Evolutionary conservation across 2,797 vertebrate species (phyloP).

Genomic region (Bufotes viridis): DNA sequence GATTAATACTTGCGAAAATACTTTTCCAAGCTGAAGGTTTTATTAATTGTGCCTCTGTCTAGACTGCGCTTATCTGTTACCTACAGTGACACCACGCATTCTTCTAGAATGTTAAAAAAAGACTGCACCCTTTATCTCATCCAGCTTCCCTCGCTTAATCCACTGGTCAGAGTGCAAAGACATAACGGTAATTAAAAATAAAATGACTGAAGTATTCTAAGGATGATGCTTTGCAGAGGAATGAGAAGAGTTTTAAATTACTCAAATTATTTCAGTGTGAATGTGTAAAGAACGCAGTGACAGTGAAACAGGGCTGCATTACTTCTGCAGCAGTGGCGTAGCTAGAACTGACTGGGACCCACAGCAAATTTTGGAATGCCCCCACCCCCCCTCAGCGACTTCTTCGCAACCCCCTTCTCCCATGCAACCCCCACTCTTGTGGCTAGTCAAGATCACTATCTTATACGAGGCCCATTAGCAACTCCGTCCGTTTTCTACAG

Average conservation of each 20-base stretch:
- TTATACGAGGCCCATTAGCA: too few relatives aligned
- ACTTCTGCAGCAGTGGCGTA: background rate
- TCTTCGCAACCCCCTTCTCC: too few relatives aligned
- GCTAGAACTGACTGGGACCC: too few relatives aligned
- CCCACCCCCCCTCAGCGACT: too few relatives aligned
- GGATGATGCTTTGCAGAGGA: background rate
- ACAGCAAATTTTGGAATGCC: too few relatives aligned
- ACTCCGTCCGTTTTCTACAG: too few relatives aligned
- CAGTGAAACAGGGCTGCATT: background rate
- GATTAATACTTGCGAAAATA: slow-evolving; percentile 16
- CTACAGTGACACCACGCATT: slow-evolving; percentile 15
- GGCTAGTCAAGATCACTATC: too few relatives aligned
- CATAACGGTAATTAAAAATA: slow-evolving; percentile 41
- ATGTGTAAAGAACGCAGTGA: background rate
- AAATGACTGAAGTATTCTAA: slow-evolving; percentile 8
- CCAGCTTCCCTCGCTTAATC: slow-evolving; percentile 9
- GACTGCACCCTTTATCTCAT: slow-evolving; percentile 12
- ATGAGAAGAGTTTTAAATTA: background rate
- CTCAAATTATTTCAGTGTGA: slow-evolving; percentile 4
- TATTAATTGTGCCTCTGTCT: slow-evolving; percentile 33
- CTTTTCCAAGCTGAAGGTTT: background rate
- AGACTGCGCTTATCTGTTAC: slow-evolving; percentile 36
- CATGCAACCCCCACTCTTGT: too few relatives aligned
- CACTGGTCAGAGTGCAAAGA: slow-evolving; percentile 40
- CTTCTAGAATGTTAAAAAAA: slow-evolving; percentile 22